phyloP scores from a whole-genome alignment of 2,113 vertebrate genomes.

The Phaethornis superciliosus region DNA sequence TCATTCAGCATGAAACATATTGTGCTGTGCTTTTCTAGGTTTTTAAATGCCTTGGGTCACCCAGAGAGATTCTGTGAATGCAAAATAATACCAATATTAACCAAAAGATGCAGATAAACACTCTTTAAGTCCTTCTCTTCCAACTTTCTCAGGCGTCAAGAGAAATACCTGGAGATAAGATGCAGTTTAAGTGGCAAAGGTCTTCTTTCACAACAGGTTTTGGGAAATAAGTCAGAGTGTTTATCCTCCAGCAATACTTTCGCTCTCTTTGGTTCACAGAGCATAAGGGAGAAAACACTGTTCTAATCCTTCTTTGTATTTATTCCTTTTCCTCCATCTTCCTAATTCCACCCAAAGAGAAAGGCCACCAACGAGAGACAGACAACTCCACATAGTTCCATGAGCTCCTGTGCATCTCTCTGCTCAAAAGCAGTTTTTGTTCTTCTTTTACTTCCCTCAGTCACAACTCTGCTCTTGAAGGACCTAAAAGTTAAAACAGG shows the following conservation, averaged over 20 bases:
- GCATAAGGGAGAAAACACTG: neutral
- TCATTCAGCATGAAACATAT: neutral
- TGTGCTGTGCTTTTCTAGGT: neutral
- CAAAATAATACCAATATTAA: neutral
- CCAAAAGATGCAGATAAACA: neutral
- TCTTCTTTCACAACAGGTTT: neutral
- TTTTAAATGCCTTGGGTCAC: neutral
- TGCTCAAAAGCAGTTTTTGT: neutral
- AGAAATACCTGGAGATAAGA: neutral
- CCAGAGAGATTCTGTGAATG: neutral
- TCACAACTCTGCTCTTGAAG: neutral
- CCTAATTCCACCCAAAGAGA: neutral
- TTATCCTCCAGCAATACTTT: neutral
- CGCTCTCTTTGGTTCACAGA: neutral
- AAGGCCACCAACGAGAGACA: neutral
- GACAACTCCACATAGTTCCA: rapidly evolving
- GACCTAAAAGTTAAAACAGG: neutral
- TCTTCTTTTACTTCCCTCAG: neutral
- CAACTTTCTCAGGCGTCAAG: neutral
- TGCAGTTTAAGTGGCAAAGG: neutral
- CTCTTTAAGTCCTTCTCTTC: neutral
- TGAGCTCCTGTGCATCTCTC: neutral
- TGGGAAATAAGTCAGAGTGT: neutral
- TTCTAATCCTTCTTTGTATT: neutral
- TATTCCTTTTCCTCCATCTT: neutral